Evolutionary conservation across 2,113 vertebrate genomes (phyloP).

Genomic region (Bostrychus sinensis): DNA sequence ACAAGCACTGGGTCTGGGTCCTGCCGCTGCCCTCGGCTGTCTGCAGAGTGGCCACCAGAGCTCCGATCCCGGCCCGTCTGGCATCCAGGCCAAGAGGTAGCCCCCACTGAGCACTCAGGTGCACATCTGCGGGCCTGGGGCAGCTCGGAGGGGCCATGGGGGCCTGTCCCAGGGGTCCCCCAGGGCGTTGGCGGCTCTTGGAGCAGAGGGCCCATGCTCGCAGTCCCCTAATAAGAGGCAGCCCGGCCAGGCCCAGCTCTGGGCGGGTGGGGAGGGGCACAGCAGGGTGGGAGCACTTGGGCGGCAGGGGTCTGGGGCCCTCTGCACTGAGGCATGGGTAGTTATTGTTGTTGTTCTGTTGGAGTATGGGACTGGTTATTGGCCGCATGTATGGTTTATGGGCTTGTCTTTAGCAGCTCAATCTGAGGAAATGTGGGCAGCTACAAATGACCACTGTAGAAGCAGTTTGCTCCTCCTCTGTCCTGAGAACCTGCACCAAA

Average conservation of each 20-base stretch:
- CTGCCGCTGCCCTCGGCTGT: slow-evolving; percentile 77
- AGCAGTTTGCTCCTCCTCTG: no score
- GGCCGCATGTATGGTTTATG: slow-evolving; percentile 60
- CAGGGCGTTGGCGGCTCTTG: slow-evolving; percentile 66
- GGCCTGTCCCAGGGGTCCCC: slow-evolving; percentile 35
- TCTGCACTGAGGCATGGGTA: slow-evolving; percentile 75
- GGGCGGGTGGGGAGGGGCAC: slow-evolving; percentile 71
- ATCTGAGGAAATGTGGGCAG: not conserved
- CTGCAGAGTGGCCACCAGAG: slow-evolving; percentile 79
- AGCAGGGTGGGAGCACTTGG: slow-evolving; percentile 63
- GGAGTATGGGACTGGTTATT: slow-evolving; percentile 71
- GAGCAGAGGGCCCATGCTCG: slow-evolving; percentile 78
- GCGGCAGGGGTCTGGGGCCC: slow-evolving; percentile 62
- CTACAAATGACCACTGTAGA: not conserved
- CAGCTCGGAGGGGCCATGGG: slow-evolving; percentile 38
- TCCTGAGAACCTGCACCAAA: no score
- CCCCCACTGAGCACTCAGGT: slow-evolving; percentile 59
- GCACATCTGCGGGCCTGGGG: slow-evolving; percentile 58
- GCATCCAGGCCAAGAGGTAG: slow-evolving; percentile 52
- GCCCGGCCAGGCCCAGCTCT: slow-evolving; percentile 72
- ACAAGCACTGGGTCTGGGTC: slow-evolving; percentile 78
- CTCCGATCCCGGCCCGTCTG: slow-evolving; percentile 69
- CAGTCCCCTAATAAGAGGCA: slow-evolving; percentile 77
- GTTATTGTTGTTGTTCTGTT: slow-evolving; percentile 85
- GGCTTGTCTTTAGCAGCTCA: not conserved